Evolutionary conservation across 2,797 vertebrate genomes (phyloP).

Genomic region (Gadopsis bispinosus): DNA sequence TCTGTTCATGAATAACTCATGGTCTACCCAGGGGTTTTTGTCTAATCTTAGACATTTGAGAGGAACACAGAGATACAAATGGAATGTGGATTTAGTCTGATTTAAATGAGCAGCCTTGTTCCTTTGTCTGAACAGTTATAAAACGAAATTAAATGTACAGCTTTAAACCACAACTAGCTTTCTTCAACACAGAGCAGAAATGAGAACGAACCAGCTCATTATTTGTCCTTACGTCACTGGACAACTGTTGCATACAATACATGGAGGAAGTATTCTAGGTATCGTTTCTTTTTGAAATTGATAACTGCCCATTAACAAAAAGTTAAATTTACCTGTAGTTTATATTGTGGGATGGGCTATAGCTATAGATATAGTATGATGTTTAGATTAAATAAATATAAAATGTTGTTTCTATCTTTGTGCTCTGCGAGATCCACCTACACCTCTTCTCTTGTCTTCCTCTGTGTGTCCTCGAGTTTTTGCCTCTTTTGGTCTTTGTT

Average conservation of each 20-base stretch:
- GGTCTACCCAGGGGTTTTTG: constrained; percentile 63
- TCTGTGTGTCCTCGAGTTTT: not conserved
- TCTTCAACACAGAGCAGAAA: not conserved
- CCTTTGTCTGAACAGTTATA: constrained; percentile 15
- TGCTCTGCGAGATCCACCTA: not conserved
- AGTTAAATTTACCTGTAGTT: not conserved
- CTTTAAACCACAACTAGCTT: constrained; percentile 5
- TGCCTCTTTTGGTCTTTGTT: not conserved
- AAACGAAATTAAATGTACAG: constrained; percentile 26
- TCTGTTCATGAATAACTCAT: constrained; percentile 80
- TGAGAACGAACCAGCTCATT: not conserved
- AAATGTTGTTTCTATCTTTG: not conserved
- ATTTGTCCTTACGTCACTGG: not conserved
- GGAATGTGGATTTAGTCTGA: constrained; percentile 59
- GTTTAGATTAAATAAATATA: not conserved
- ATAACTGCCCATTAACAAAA: not conserved
- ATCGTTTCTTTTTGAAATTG: not conserved
- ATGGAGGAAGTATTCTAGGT: not conserved
- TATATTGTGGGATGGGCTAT: not conserved
- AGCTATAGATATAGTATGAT: not conserved
- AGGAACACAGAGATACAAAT: constrained; percentile 63
- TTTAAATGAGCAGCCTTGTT: constrained; percentile 58
- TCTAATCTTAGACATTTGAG: constrained; percentile 79
- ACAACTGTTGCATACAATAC: not conserved
- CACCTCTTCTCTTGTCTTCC: not conserved